Conservation (phyloP, 2,888 invertebrate genomes). For the Drosophila macrospina region DNA sequence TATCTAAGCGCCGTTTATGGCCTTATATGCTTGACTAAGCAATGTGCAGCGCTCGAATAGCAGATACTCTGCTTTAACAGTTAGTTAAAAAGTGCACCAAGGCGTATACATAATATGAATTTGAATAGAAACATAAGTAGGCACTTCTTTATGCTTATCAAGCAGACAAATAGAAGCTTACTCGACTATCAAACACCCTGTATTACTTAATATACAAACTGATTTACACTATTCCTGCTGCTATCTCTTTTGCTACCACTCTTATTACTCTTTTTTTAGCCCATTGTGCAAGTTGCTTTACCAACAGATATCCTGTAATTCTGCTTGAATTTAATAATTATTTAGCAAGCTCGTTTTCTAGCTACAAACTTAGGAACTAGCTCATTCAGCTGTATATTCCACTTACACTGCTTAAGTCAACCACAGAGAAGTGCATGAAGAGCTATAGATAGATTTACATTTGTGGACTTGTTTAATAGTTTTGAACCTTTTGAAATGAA, state of each 20-base stretch:
- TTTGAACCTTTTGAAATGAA: background rate
- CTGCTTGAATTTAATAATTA: background rate
- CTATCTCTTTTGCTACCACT: too few species aligned
- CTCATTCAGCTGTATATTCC: too few species aligned
- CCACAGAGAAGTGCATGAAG: background rate
- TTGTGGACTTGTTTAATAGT: background rate
- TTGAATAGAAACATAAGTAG: too few species aligned
- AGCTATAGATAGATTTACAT: background rate
- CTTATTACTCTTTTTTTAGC: too few species aligned
- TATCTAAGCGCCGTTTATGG: background rate
- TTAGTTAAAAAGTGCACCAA: background rate
- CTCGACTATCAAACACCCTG: too few species aligned
- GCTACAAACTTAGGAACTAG: too few species aligned
- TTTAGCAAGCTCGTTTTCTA: background rate
- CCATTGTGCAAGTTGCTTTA: too few species aligned
- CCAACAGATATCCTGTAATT: background rate
- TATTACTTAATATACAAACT: constrained; percentile 1
- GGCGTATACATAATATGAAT: too few species aligned
- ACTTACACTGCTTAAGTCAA: background rate
- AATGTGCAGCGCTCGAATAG: background rate
- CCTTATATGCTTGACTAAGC: background rate
- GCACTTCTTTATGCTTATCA: too few species aligned
- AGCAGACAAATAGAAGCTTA: too few species aligned
- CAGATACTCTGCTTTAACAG: background rate
- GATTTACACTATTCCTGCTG: too few species aligned